Evolutionary conservation across 2,888 invertebrate species (phyloP), one percentile per base, ranked within the genome.

Genomic region (Melitaea athalia): DNA sequence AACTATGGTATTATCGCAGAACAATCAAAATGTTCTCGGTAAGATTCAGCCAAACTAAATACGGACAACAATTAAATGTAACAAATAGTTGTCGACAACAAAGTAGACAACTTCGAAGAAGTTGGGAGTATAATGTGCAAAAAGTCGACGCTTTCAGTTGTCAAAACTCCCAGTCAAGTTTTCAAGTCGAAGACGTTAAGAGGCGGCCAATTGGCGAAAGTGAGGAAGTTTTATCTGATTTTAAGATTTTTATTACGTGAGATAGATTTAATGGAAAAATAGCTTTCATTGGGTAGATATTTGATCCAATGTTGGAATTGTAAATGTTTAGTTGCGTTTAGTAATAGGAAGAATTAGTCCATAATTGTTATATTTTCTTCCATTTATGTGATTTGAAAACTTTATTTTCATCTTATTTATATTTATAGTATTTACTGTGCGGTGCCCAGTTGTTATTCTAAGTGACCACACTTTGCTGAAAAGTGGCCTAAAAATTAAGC

Each of bases 91-190:
- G 11, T 14, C 53, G 33, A 53, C 53, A n/a, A 45, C 52, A 55
- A 60, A 49, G 60, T 42, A 60, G 60, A 63, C 60, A 53, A 64
- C 64, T 68, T 49, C 24, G 64, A 60, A 68, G 38, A 64, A 68
- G 64, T 64, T 68, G 38, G 50, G 60, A 59, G 61, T 42, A 68
- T 64, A 60, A 64, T 63, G 53, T 15, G 59, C 64, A 57, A 57
- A 59, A 49, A 63, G 67, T 47, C 42, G 43, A 47, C 33, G 47
- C 55, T 43, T 61, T 52, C 60, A 64, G 52, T 61, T 64, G 68
- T 63, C 59, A 38, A 10, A 53, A 64, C 57, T 33, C 33, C 38
- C 24, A 33, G 57, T 57, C 57, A 42, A 57, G 57, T 57, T 57
- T 15, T 57, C 42, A 57, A 57, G 38, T 57, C 42, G 57, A 31